These are phyloP conservation scores for Chloebia gouldiae DNA, from an alignment of 2,113 vertebrate genomes.

Conservation along the genomic window DNA sequence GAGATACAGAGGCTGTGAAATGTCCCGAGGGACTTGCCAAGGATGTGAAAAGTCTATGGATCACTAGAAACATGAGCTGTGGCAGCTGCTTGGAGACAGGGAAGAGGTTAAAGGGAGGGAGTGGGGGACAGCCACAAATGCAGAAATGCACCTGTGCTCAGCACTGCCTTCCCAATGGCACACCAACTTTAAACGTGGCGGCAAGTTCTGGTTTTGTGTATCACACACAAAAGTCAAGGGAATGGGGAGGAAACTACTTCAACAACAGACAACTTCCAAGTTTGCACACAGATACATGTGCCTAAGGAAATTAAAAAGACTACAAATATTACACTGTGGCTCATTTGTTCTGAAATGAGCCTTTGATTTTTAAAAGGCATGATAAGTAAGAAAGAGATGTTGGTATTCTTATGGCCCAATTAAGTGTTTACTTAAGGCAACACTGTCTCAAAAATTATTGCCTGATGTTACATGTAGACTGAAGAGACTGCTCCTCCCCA, in stretches of 20 bases:
- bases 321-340: neutral
- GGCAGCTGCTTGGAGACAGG: neutral
- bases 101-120: neutral
- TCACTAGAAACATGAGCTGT: neutral
- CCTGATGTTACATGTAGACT: neutral
- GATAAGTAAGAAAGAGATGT: neutral
- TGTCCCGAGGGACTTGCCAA: neutral
- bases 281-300: accelerated
- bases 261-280: neutral
- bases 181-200: neutral
- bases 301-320: neutral
- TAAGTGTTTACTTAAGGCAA: conserved; percentile 15
- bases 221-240: neutral
- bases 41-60: neutral
- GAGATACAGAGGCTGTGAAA: neutral
- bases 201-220: neutral
- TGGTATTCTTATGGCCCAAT: neutral
- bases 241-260: neutral
- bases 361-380: neutral
- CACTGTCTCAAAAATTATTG: neutral
- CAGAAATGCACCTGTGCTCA: neutral
- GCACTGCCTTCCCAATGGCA: neutral
- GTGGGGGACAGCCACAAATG: neutral
- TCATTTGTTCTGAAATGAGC: neutral
- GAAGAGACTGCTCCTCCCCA: neutral